These are phyloP conservation scores for Lipophrys pholis DNA, from an alignment of 2,113 vertebrate species.

Conservation along the genomic window DNA sequence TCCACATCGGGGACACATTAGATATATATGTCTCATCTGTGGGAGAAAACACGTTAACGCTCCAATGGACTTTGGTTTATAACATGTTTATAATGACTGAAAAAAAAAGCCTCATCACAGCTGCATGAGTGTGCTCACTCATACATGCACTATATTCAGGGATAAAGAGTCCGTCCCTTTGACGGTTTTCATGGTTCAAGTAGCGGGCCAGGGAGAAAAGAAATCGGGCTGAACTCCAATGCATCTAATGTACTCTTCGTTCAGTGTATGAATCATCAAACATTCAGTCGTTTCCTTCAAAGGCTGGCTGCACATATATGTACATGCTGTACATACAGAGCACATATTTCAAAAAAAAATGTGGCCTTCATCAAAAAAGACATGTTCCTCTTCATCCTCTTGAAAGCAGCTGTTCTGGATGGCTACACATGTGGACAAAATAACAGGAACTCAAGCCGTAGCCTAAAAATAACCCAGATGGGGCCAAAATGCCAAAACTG, in stretches of 20 bases:
- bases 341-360: neutral
- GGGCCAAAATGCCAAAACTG: neutral
- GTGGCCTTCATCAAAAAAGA: neutral
- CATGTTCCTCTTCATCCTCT: neutral
- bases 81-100: conserved; percentile 45
- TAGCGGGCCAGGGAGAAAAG: neutral
- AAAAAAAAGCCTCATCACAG: conserved; percentile 49
- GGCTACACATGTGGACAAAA: too few species aligned
- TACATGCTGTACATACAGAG: neutral
- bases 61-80: conserved; percentile 33
- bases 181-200: conserved; percentile 32
- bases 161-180: conserved; percentile 15
- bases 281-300: conserved; percentile 14
- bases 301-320: conserved; percentile 5
- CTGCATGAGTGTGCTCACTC: conserved; percentile 39
- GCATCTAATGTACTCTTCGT: neutral
- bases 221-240: conserved; percentile 1
- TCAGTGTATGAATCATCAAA: neutral
- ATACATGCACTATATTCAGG: conserved; percentile 20
- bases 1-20: conserved; percentile 50
- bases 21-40: conserved; percentile 56
- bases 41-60: conserved; percentile 45
- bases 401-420: too few species aligned
- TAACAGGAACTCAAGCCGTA: neutral
- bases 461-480: neutral